These are phyloP conservation scores for Laticauda colubrina DNA, from an alignment of 2,113 vertebrate genomes.

Conservation along the genomic window DNA sequence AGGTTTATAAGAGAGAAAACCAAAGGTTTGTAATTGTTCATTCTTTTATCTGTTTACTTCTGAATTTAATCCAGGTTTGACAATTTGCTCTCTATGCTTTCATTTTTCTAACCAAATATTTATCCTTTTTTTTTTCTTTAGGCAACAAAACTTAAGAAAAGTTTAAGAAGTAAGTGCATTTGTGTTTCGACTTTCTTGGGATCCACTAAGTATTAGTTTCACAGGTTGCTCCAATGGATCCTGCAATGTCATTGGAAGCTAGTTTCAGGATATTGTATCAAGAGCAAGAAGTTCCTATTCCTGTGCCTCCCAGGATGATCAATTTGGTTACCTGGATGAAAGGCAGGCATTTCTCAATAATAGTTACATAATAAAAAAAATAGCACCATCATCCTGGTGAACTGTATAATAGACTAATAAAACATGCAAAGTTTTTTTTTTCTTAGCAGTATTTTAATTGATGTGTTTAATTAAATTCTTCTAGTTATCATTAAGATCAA, in stretches of 20 bases:
- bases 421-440: background rate
- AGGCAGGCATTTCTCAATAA: background rate
- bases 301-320: background rate
- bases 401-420: background rate
- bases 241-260: background rate
- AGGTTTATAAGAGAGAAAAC: background rate
- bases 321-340: background rate
- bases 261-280: background rate
- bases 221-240: background rate
- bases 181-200: rapidly evolving
- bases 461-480: background rate
- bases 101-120: conserved; percentile 25
- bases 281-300: background rate
- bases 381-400: background rate
- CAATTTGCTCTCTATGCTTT: background rate
- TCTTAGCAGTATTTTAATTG: background rate
- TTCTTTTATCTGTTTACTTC: background rate
- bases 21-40: background rate
- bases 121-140: conserved; percentile 48
- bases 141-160: conserved; percentile 70
- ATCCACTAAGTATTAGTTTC: rapidly evolving
- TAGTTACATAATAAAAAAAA: background rate
- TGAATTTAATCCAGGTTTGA: background rate
- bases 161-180: conserved; percentile 63
- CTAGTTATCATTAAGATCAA: background rate